Base-by-base conservation (phyloP, 2,888 invertebrate genomes). In the Mellilla xanthometata region DNA sequence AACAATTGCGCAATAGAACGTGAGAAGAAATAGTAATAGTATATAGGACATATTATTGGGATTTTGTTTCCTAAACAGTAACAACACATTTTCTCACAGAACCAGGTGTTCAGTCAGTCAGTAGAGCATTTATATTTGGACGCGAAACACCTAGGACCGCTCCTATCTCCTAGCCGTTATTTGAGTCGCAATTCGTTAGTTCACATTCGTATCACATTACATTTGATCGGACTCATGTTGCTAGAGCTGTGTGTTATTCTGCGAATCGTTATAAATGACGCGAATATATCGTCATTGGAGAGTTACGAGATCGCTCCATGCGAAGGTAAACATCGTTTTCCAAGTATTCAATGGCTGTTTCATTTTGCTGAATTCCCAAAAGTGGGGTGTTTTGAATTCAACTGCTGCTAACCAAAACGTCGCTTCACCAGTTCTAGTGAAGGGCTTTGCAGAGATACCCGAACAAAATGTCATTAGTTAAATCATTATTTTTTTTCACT, bases 161-260 rank as follows among this genome's bases (percentile, higher is more conserved):
- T n/a, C n/a, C n/a, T n/a, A n/a, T n/a, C n/a, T n/a, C n/a, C n/a
- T n/a, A n/a, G n/a, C n/a, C n/a, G n/a, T n/a, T n/a, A n/a, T n/a
- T n/a, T n/a, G n/a, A n/a, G n/a, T n/a, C n/a, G n/a, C n/a, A n/a
- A n/a, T n/a, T n/a, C n/a, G n/a, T n/a, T n/a, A n/a, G n/a, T n/a
- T n/a, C n/a, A n/a, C n/a, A n/a, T n/a, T n/a, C n/a, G n/a, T n/a
- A n/a, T n/a, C n/a, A n/a, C n/a, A n/a, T n/a, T n/a, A n/a, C 4
- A 8, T 24, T 2, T 24, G 7, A 24, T 8, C 7, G 1, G 24
- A 7, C 2, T 13, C 43, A 65, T 68, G 69, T 58, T 64, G 35
- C 50, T 66, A 29, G 58, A 65, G 39, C 36, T 63, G 39, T 67
- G 65, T 60, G 49, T 68, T n/a, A 41, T 75, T 65, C 66, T 68